Conservation (phyloP, 2,797 vertebrate genomes). For the Sebastes steindachneri region DNA sequence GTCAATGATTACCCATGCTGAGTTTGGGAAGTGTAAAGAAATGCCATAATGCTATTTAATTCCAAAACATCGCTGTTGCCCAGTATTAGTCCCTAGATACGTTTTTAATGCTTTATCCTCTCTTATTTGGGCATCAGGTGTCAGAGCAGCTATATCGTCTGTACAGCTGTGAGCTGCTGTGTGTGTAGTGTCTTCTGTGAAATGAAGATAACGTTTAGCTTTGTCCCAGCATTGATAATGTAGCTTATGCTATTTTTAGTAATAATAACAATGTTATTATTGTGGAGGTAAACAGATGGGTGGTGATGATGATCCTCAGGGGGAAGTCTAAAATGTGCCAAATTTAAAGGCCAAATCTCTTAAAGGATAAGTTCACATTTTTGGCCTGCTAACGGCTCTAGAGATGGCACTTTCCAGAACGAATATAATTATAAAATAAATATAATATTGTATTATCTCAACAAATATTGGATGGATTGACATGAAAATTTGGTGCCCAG, state of each 20-base stretch:
- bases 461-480: not conserved
- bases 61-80: constrained; percentile 20
- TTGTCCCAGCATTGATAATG: constrained; percentile 21
- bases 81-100: not conserved
- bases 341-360: constrained; percentile 8
- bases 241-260: constrained; percentile 26
- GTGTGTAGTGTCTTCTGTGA: not conserved
- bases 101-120: constrained; percentile 31
- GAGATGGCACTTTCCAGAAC: not conserved
- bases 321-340: constrained; percentile 41
- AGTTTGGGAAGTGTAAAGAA: constrained; percentile 27
- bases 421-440: not conserved
- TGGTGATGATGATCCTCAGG: constrained; percentile 43
- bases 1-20: constrained; percentile 10
- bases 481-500: not conserved
- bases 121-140: constrained; percentile 20
- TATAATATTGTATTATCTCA: not conserved
- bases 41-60: constrained; percentile 27
- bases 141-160: constrained; percentile 28
- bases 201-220: not conserved
- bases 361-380: constrained; percentile 3
- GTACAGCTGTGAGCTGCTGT: constrained; percentile 21
- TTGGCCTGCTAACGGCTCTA: too few species aligned
- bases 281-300: not conserved
- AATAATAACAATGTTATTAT: constrained; percentile 15